Evolutionary conservation across 2,888 invertebrate species (phyloP).

Genomic region (Drosophila mimica): DNA sequence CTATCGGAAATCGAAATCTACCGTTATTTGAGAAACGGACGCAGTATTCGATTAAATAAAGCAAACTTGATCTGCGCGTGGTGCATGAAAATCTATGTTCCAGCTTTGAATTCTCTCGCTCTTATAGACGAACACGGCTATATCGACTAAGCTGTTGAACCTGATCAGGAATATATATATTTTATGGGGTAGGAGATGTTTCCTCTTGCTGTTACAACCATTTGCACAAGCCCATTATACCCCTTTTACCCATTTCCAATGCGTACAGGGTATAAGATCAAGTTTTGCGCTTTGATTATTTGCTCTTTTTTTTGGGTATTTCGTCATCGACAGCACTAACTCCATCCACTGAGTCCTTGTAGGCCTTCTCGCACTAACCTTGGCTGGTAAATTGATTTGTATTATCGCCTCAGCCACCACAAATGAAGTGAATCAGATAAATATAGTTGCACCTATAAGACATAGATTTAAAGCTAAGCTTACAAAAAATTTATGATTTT

Average conservation of each 20-base stretch:
- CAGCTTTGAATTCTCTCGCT: not conserved
- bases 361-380: slow-evolving; percentile 59
- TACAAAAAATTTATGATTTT: not conserved
- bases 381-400: slow-evolving; percentile 62
- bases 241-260: not conserved
- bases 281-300: slow-evolving; percentile 31
- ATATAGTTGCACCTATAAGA: no score
- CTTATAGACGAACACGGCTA: not conserved
- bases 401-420: slow-evolving; percentile 74
- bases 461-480: not conserved
- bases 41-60: not conserved
- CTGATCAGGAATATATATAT: not conserved
- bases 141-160: not conserved
- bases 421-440: no score
- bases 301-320: slow-evolving; percentile 2
- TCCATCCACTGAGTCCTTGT: slow-evolving; percentile 59
- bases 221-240: not conserved
- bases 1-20: not conserved
- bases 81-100: no score
- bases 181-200: not conserved
- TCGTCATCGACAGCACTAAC: not conserved
- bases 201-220: not conserved
- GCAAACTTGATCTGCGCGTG: not conserved
- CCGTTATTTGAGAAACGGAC: not conserved
- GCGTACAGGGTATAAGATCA: slow-evolving; percentile 13